phyloP scores from a whole-genome alignment of 2,113 vertebrate species.

The Oreotrochilus melanogaster region DNA sequence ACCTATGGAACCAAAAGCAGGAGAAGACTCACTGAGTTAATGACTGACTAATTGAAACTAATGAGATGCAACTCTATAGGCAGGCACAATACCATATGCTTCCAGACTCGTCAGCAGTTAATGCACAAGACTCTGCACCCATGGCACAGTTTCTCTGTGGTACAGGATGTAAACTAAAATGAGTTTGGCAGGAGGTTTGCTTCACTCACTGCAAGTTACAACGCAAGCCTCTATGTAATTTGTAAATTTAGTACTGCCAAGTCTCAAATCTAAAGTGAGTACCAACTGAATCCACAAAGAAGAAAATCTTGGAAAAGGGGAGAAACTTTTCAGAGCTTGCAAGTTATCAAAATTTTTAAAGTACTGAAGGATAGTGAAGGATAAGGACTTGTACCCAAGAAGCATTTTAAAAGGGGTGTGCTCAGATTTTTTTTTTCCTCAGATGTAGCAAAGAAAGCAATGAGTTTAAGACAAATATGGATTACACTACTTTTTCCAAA shows the following conservation, averaged over 20 bases:
- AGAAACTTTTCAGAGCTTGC: not conserved
- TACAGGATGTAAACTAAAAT: not conserved
- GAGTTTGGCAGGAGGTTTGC: not conserved
- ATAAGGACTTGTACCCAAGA: not conserved
- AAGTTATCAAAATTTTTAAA: not conserved
- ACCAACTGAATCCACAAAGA: not conserved
- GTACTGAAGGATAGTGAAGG: not conserved
- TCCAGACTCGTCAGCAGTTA: not conserved
- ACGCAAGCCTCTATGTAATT: not conserved
- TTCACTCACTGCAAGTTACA: not conserved
- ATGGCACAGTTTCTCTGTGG: fast-evolving
- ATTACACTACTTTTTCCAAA: not conserved
- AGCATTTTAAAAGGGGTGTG: not conserved
- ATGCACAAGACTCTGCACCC: fast-evolving
- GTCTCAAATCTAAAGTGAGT: not conserved
- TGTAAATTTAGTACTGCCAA: not conserved
- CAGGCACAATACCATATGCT: not conserved
- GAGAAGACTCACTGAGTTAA: not conserved
- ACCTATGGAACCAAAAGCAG: not conserved
- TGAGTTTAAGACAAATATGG: not conserved
- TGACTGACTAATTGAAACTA: not conserved
- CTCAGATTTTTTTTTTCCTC: not conserved
- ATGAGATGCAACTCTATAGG: not conserved
- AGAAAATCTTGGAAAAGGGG: not conserved
- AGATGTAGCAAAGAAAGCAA: not conserved